Percentiles rank a stretch among this genome's conserved stretches.
Evolutionary conservation across 2,113 vertebrate species (phyloP).

Genomic region (Gavia stellata): DNA sequence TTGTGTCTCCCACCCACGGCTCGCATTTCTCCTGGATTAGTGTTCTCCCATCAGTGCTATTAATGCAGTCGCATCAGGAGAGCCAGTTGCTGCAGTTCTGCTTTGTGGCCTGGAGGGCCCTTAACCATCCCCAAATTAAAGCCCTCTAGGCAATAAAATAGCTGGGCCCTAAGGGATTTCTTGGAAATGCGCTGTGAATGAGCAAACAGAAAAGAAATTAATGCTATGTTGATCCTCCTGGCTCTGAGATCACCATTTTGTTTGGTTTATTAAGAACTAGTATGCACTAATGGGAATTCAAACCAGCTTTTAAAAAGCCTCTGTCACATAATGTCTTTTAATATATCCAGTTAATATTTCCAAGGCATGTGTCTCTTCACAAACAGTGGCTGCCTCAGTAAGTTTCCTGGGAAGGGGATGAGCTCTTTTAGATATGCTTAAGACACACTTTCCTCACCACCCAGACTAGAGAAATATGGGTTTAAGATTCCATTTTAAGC

Average conservation of each 20-base stretch:
- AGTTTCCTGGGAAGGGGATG: neutral
- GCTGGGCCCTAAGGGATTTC: neutral
- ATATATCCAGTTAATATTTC: neutral
- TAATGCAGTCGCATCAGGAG: neutral
- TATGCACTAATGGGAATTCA: neutral
- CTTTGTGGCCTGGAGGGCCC: neutral
- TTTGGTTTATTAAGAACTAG: neutral
- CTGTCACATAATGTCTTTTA: neutral
- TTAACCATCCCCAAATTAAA: neutral
- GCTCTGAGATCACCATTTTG: neutral
- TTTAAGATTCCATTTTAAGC: neutral
- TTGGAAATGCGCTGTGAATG: neutral
- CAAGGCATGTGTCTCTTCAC: fast-evolving
- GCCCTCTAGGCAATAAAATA: neutral
- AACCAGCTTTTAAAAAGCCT: neutral
- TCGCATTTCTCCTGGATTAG: neutral
- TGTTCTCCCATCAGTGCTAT: neutral
- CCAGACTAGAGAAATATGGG: neutral
- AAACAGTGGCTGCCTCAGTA: neutral
- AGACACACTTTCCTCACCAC: neutral
- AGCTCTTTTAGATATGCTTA: neutral
- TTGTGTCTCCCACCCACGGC: neutral
- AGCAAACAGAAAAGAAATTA: constrained; percentile 13
- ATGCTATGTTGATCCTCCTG: neutral
- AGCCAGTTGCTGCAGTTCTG: neutral